Percentiles rank a stretch among this genome's conserved stretches.
Conservation (phyloP, 2,797 vertebrate genomes). For the Gila robusta region DNA sequence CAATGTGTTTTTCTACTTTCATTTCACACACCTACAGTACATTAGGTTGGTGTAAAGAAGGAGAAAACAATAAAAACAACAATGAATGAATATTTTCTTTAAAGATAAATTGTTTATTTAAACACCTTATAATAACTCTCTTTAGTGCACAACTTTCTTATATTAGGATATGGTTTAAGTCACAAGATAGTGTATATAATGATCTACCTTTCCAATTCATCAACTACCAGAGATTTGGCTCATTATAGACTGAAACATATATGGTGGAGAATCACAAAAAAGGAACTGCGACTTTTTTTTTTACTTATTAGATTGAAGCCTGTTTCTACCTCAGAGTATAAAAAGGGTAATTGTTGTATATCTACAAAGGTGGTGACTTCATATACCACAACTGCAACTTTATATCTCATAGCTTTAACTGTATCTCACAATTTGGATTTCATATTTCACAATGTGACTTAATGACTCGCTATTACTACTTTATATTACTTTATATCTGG, state of each 20-base stretch:
- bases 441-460: neutral
- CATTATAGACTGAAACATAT: neutral
- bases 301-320: neutral
- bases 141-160: neutral
- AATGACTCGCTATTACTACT: neutral
- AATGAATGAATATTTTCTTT: neutral
- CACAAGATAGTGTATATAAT: neutral
- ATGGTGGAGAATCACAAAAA: neutral
- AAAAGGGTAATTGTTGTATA: neutral
- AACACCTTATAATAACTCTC: conserved; percentile 29
- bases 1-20: conserved; percentile 12
- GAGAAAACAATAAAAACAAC: conserved; percentile 11
- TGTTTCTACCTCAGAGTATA: neutral
- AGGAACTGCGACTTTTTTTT: neutral
- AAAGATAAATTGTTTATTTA: conserved; percentile 16
- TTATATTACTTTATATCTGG: neutral
- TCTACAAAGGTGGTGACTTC: neutral
- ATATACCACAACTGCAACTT: neutral
- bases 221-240: neutral
- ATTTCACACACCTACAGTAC: conserved; percentile 37
- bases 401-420: neutral
- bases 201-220: neutral
- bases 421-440: neutral
- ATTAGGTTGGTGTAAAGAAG: conserved; percentile 16
- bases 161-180: neutral